These are phyloP conservation scores for Brenthis ino DNA, from an alignment of 2,888 invertebrate species.

Conservation along the genomic window DNA sequence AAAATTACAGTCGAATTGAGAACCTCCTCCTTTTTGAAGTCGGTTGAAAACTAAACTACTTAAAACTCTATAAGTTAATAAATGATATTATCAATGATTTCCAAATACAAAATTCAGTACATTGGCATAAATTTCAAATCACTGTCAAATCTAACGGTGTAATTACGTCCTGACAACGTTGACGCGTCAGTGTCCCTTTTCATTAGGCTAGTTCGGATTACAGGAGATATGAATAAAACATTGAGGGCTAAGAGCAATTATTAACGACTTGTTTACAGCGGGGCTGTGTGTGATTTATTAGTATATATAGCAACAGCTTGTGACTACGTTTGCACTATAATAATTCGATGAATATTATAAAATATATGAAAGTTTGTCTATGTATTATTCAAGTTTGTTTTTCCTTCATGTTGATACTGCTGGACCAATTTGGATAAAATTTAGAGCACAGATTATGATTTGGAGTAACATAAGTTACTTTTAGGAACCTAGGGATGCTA, in stretches of 20 bases:
- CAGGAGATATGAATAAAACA: slow-evolving; percentile 67
- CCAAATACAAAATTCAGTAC: neutral
- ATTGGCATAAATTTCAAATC: neutral
- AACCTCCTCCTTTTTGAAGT: no score
- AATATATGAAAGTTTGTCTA: no score
- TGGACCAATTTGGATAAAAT: no score
- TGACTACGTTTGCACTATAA: no score
- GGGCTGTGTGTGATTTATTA: slow-evolving; percentile 19
- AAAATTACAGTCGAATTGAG: no score
- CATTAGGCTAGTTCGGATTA: slow-evolving; percentile 68
- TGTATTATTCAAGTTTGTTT: no score
- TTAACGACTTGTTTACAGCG: slow-evolving; percentile 70
- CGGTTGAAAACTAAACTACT: no score
- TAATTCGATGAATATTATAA: no score
- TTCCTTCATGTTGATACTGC: no score
- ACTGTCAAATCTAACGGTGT: slow-evolving; percentile 29
- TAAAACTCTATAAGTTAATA: neutral
- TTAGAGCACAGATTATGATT: no score
- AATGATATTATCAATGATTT: neutral
- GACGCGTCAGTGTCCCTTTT: slow-evolving; percentile 60
- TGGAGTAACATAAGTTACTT: no score
- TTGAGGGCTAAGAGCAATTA: slow-evolving; percentile 69
- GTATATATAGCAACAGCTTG: neutral
- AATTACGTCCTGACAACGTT: slow-evolving; percentile 31
- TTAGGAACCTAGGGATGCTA: no score